phyloP scores from a whole-genome alignment of 2,797 vertebrate genomes.

The Micrastur ruficollis region DNA sequence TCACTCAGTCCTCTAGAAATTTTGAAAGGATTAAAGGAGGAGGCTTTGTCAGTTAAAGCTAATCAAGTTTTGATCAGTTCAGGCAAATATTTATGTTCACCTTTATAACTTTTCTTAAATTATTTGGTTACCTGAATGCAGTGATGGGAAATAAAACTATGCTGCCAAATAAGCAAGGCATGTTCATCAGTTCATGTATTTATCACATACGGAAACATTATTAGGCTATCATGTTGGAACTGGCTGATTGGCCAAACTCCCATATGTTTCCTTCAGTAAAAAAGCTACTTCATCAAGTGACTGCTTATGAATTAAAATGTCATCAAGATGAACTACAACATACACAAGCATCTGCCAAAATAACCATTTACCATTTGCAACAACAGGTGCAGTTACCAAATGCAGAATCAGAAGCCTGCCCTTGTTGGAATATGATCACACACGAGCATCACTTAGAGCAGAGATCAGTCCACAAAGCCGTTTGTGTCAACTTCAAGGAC shows the following conservation, averaged over 20 bases:
- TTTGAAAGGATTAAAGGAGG: background rate
- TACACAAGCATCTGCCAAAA: background rate
- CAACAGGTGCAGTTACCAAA: background rate
- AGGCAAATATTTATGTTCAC: background rate
- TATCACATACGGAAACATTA: background rate
- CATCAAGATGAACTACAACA: background rate
- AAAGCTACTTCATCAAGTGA: background rate
- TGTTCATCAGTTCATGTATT: background rate
- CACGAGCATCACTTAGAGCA: background rate
- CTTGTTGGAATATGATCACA: background rate
- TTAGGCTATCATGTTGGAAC: background rate
- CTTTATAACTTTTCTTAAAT: background rate
- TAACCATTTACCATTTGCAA: background rate
- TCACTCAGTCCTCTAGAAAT: background rate
- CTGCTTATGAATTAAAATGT: background rate
- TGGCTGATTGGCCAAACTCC: background rate
- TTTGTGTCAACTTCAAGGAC: background rate
- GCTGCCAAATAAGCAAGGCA: background rate
- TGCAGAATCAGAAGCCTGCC: background rate
- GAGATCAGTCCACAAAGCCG: background rate
- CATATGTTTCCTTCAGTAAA: background rate
- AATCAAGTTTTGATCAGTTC: background rate
- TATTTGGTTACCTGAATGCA: background rate
- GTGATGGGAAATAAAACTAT: background rate
- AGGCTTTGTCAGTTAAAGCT: background rate